Conservation (phyloP, 2,797 vertebrate genomes). For the Lophotriccus pileatus region DNA sequence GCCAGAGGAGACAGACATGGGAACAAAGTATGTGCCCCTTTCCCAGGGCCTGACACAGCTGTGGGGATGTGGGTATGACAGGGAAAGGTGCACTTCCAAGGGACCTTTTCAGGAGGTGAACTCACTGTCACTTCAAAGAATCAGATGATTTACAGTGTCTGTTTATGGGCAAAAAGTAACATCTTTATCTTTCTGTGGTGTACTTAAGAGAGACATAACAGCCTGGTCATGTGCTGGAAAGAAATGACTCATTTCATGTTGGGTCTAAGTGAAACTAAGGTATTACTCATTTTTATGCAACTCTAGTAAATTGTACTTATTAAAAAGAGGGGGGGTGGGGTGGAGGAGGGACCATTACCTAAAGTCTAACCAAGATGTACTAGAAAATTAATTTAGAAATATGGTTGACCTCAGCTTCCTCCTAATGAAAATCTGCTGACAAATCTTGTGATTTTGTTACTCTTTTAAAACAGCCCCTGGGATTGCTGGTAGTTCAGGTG, state of each 20-base stretch:
- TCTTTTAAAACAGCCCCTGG: constrained; percentile 19
- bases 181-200: constrained; percentile 16
- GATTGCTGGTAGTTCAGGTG: constrained; percentile 27
- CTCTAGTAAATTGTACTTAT: constrained; percentile 51
- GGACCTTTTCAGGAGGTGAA: constrained; percentile 11
- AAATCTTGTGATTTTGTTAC: constrained; percentile 57
- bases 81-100: constrained; percentile 8
- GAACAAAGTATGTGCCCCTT: constrained; percentile 6
- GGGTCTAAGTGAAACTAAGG: constrained; percentile 20
- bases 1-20: background rate
- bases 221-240: constrained; percentile 57
- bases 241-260: constrained; percentile 40
- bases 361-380: constrained; percentile 25
- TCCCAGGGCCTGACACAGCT: constrained; percentile 29
- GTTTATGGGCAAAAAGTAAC: constrained; percentile 2
- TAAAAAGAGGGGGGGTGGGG: background rate
- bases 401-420: constrained; percentile 55
- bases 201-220: constrained; percentile 25
- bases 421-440: constrained; percentile 55
- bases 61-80: constrained; percentile 12
- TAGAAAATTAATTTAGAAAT: constrained; percentile 54
- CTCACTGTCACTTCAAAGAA: constrained; percentile 15
- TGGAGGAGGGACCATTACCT: background rate
- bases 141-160: background rate
- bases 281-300: constrained; percentile 56